Percentiles rank a stretch among this genome's conserved stretches.
These are phyloP conservation scores for Proctacanthus coquilletti DNA, from an alignment of 1,140 invertebrate species.

Conservation along the genomic window DNA sequence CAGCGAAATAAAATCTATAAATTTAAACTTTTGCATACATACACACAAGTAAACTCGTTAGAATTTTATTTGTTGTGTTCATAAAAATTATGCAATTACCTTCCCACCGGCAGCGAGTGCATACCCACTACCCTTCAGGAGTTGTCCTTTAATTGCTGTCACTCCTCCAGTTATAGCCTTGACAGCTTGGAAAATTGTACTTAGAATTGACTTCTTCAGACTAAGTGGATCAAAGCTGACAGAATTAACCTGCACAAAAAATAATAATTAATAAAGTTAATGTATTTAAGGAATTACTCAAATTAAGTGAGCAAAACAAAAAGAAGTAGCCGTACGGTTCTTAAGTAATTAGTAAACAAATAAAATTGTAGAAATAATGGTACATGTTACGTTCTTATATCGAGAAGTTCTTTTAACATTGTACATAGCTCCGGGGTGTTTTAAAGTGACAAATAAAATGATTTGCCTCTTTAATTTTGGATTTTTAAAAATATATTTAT, in stretches of 20 bases:
- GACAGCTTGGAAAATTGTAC: slow-evolving; percentile 63
- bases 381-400: too few species aligned
- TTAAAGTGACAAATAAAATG: too few species aligned
- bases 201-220: slow-evolving; percentile 63
- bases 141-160: slow-evolving; percentile 64
- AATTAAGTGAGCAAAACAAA: too few species aligned
- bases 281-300: background rate
- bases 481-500: too few species aligned
- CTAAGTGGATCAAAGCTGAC: slow-evolving; percentile 50
- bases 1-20: background rate
- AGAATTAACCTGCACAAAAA: slow-evolving; percentile 28
- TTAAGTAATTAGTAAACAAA: too few species aligned
- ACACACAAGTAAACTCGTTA: background rate
- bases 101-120: slow-evolving; percentile 56
- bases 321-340: too few species aligned
- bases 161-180: slow-evolving; percentile 73
- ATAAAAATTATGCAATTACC: slow-evolving; percentile 23
- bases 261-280: background rate
- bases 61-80: background rate
- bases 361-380: too few species aligned
- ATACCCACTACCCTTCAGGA: slow-evolving; percentile 68
- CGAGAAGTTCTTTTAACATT: too few species aligned
- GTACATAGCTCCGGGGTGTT: too few species aligned
- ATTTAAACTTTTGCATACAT: background rate
- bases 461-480: too few species aligned